Evolutionary conservation across 2,113 vertebrate species (phyloP), one percentile per base, ranked within the genome.

Genomic region (Laticauda laticaudata): DNA sequence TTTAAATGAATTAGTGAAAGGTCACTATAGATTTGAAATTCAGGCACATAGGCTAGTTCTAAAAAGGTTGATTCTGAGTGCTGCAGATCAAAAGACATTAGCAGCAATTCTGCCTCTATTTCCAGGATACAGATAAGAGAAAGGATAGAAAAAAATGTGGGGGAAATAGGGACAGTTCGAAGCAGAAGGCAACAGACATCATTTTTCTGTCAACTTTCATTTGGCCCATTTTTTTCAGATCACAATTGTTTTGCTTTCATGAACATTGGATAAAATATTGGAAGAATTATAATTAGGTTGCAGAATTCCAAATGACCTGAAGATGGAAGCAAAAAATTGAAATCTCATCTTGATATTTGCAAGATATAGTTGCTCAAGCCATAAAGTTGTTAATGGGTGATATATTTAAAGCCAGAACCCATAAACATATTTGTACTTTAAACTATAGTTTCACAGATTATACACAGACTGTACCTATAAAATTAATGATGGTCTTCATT

Each of bases 1-100:
- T 54, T n/a, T n/a, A 91, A 86, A 61, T 39, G 20, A 94, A 87
- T 89, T 55, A n/a, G 87, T 14, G 45, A 92, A 93, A 90, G 5
- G 6, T 61, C 86, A 29, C 29, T 90, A 11, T 24, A 64, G 90
- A 91, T 86, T 21, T 89, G 69, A 45, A 91, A 61, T 48, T 11
- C 87, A 54, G 85, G 0, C 11, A 88, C 90, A 88, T n/a, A 2
- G 2, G 21, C n/a, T 43, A 39, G 21, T 24, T 56, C 55, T 39
- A 5, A 39, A 59, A 43, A 3, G 20, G 29, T 56, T 18, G 9
- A 29, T 34, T 56, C 54, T 12, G 20, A 34, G 53, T 21, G 6
- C 53, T 88, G 12, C 15, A 21, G n/a, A 34, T 88, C 87, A 55
- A 75, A 86, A 51, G 45, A 48, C 43, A 26, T 24, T 48, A 43